Evolutionary conservation across 2,113 vertebrate genomes (phyloP), one percentile per base, ranked within the genome.

Genomic region (Felis catus): DNA sequence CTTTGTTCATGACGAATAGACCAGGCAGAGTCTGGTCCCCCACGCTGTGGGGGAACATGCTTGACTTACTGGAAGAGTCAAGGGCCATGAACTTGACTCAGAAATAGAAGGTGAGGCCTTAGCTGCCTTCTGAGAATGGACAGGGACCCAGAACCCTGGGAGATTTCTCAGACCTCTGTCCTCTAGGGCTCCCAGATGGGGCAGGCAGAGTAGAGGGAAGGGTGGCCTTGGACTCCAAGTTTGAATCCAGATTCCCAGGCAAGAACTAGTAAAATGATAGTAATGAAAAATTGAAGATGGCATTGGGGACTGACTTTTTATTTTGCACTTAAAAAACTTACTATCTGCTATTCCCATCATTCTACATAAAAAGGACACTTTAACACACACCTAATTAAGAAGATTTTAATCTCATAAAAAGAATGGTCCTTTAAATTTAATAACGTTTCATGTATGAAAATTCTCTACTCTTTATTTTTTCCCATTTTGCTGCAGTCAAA

Each of bases 351-450:
- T 80, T 58, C 39, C 76, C 84, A 83, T 91, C 55, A 81, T 53
- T 95, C 93, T 33, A 66, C 70, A 74, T 80, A 87, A 68, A 95
- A 95, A 68, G 39, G 29, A 73, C 63, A 80, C 73, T 97, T 93
- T 66, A 74, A 92, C 76, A 74, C 23, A 81, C 5, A 80, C 3
- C 63, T 61, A 95, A 97, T 91, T 96, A 81, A 92, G 79, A 93
- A 65, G 51, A 84, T 78, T 90, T 97, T 88, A 94, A 71, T 93
- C 91, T 93, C 91, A 86, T 51, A 95, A 97, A 93, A 96, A 93
- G 87, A 92, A 65, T 51, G 53, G 63, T 8, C 25, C 80, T 74
- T 90, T 71, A 94, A 33, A 78, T 94, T 93, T 71, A 86, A 92
- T 97, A 85, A 81, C 39, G 73, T 96, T 92, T 82, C 9, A 23